A percentile compares a stretch with the other conserved stretches of the same genome.
These are phyloP conservation scores for Diaphora mendica DNA, from an alignment of 2,888 invertebrate species.

Conservation along the genomic window DNA sequence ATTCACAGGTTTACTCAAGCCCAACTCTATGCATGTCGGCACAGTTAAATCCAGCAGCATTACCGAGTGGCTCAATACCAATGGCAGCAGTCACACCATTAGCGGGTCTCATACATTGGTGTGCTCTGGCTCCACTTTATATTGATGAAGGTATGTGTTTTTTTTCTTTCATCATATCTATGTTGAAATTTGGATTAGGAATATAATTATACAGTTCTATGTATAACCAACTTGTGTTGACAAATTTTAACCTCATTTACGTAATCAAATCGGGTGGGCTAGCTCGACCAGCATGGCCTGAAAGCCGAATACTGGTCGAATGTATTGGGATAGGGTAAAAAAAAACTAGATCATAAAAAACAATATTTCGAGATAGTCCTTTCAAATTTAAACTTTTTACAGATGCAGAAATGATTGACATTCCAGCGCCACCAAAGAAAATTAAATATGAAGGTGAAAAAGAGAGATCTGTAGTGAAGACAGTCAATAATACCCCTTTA, in stretches of 20 bases:
- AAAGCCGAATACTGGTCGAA: no score
- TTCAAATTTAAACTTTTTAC: constrained; percentile 27
- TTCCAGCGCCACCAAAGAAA: constrained; percentile 69
- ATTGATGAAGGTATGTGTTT: constrained; percentile 59
- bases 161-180: not conserved
- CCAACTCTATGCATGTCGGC: constrained; percentile 90
- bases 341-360: no score
- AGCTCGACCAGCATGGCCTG: no score
- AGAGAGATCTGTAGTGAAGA: constrained; percentile 61
- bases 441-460: constrained; percentile 76
- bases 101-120: constrained; percentile 93
- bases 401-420: constrained; percentile 76
- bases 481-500: constrained; percentile 57
- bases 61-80: constrained; percentile 93
- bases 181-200: not conserved
- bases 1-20: constrained; percentile 86
- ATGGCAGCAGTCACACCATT: constrained; percentile 94
- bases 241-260: no score
- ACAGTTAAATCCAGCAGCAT: constrained; percentile 87
- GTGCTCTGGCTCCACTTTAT: constrained; percentile 89
- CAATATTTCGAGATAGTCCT: not conserved
- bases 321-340: no score
- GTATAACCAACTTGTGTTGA: no score
- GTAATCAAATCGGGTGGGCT: no score
- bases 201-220: no score